Evolutionary conservation across 2,797 vertebrate genomes (phyloP), one percentile per base, ranked within the genome.

Genomic region (Labroides dimidiatus): DNA sequence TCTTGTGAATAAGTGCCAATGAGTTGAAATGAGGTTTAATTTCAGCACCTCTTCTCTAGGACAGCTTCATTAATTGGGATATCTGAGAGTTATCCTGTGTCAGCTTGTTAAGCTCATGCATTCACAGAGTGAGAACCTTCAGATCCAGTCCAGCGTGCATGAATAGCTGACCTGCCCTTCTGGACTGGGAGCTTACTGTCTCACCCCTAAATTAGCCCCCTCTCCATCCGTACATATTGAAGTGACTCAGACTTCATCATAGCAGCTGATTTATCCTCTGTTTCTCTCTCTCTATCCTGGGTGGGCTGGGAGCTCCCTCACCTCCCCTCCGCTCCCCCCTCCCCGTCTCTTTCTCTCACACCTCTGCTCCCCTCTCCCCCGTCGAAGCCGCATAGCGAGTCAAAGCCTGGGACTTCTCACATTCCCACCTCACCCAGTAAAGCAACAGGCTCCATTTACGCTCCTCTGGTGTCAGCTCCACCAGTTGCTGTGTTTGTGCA

Each of bases 401-500:
- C 78, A 86, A 87, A 91, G 85, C 78, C 44, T 55, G 77, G 70
- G 77, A 84, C 89, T 86, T 93, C 92, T 93, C 91, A 87, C 84
- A 87, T 92, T 92, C 87, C 92, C 89, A 87, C 87, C 75, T 88
- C 76, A 68, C 90, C 91, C 90, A 92, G 92, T 89, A 91, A 93
- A 92, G 93, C 78, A 90, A 88, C 90, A 78, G 81, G 90, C 86
- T 94, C 89, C 70, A 81, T 89, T 95, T 94, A 93, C 92, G 39
- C 88, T 84, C 71, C 77, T 74, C 85, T 80, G 70, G 82, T 86
- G 88, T 91, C 84, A 56, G 51, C 82, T 84, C 72, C 61, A 75
- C 82, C 84, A 91, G 89, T 91, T 92, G 93, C 93, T 94, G 92
- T 83, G 91, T 88, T 92, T 85, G 91, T 91, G 77, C 90, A 91